Evolutionary conservation across 2,113 vertebrate species (phyloP).

Genomic region (Tragelaphus scriptus): DNA sequence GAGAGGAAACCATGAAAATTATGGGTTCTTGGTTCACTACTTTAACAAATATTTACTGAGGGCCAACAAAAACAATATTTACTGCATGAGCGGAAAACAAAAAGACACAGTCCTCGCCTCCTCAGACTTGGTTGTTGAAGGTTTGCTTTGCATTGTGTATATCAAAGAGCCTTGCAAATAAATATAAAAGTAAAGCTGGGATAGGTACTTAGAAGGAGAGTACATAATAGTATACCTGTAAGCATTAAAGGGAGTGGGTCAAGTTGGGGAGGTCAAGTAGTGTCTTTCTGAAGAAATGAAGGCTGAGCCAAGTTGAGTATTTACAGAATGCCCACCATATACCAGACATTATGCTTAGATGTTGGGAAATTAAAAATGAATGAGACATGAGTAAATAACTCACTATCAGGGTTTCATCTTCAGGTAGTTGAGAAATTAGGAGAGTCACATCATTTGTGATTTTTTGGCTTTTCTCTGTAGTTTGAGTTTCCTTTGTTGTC

Average conservation of each 20-base stretch:
- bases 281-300: not conserved
- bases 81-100: not conserved
- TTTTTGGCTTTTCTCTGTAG: constrained; percentile 10
- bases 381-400: not conserved
- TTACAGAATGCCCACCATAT: constrained; percentile 20
- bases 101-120: not conserved
- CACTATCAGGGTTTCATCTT: constrained; percentile 21
- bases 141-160: not conserved
- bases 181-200: not conserved
- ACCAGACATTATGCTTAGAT: not conserved
- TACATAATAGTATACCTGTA: not conserved
- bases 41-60: constrained; percentile 60
- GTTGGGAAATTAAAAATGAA: not conserved
- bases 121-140: not conserved
- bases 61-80: constrained; percentile 55
- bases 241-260: not conserved
- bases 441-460: not conserved
- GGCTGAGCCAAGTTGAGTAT: not conserved
- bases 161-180: not conserved
- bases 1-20: constrained; percentile 57
- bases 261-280: not conserved
- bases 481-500: constrained; percentile 10
- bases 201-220: not conserved
- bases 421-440: not conserved
- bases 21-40: constrained; percentile 32